Evolutionary conservation across 2,113 vertebrate genomes (phyloP), one percentile per base, ranked within the genome.

Genomic region (Cottus gobio): DNA sequence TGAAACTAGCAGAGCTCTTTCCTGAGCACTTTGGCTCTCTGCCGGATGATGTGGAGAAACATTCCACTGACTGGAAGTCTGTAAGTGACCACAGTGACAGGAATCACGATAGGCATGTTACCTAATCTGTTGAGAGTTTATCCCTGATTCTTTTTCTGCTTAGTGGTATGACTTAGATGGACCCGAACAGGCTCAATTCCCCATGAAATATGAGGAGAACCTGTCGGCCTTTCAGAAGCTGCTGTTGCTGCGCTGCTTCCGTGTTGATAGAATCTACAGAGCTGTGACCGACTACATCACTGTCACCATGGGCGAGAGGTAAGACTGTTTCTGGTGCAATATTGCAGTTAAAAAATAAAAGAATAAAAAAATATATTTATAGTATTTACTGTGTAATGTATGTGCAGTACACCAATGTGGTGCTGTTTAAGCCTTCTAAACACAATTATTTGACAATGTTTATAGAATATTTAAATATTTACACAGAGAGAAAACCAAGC

Each of bases 221-320:
- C 92, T 99, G 85, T 95, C 95, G 0, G 24, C 77, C 37, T 99
- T 99, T 87, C 98, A 99, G 94, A 98, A 95, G 88, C 93, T 99
- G 34, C 93, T 99, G 0, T 83, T 99, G 37, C 57, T 99, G 67
- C 96, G 98, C 5, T 99, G 97, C 68, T 99, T 99, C 93, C 96
- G 97, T 0, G 95, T 98, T 64, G 98, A 99, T 44, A 94, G 97
- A 2, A 95, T 99, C 0, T 99, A 97, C 70, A 96, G 97, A n/a
- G 97, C 97, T 0, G 96, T 99, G 64, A 97, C 92, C 0, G 95
- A 98, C 91, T 99, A 98, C 0, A 93, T 99, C 64, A 96, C 94
- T 0, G 7, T 93, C 63, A 97, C 95, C 0, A 96, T 99, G 96
- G 95, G 96, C 28, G 95, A 98, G 89, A 98, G 94, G 98, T 99